Evolutionary conservation across 2,888 invertebrate genomes (phyloP).

Genomic region (Pecten maximus): DNA sequence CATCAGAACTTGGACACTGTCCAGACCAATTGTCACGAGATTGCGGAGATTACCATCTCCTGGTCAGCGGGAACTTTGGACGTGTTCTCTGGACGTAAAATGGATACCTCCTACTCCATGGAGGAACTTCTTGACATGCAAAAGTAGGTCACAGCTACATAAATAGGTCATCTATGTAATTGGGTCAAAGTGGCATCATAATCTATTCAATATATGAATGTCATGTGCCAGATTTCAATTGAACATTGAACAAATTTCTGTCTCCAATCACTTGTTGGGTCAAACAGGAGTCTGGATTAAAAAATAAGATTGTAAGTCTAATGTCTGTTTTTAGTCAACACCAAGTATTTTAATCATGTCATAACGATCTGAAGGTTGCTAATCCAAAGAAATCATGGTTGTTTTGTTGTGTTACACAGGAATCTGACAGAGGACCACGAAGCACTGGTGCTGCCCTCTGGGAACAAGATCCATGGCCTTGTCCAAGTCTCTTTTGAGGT

Average conservation of each 20-base stretch:
- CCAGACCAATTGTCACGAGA: constrained; percentile 80
- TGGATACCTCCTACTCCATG: constrained; percentile 75
- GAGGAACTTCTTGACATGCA: constrained; percentile 78
- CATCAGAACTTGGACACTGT: constrained; percentile 80
- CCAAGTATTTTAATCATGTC: no score
- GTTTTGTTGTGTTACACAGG: constrained; percentile 63
- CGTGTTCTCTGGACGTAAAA: constrained; percentile 75
- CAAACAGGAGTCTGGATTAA: no score
- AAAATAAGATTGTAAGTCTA: no score
- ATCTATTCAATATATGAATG: no score
- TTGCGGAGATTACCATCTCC: constrained; percentile 78
- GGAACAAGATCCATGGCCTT: constrained; percentile 78
- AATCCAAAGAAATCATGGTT: neutral
- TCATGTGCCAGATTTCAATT: no score
- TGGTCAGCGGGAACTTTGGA: constrained; percentile 80
- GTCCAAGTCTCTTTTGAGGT: constrained; percentile 79
- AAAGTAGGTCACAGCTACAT: constrained; percentile 63
- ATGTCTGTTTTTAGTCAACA: no score
- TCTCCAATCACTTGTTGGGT: no score
- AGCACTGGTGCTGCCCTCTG: constrained; percentile 76
- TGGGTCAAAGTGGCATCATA: neutral
- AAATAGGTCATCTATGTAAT: neutral
- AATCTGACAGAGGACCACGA: constrained; percentile 77
- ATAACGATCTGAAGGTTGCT: no score
- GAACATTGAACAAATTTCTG: no score